phyloP scores from a whole-genome alignment of 2,888 invertebrate species.

The Carpatolechia fugitivella region DNA sequence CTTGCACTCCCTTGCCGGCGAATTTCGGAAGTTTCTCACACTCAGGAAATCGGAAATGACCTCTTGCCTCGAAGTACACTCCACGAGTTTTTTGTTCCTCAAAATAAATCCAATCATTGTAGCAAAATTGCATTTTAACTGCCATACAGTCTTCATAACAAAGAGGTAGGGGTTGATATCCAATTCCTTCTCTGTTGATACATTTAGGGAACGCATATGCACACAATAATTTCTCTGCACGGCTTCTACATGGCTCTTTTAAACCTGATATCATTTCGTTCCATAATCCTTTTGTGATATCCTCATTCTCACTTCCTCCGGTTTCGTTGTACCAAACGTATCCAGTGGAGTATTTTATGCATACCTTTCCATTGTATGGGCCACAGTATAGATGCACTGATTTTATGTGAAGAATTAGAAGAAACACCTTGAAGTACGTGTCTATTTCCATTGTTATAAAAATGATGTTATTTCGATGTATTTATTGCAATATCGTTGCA shows the following conservation, averaged over 20 bases:
- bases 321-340: slow-evolving; percentile 89
- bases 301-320: slow-evolving; percentile 89
- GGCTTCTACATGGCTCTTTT: slow-evolving; percentile 89
- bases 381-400: slow-evolving; percentile 87
- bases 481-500: slow-evolving; percentile 52
- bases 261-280: slow-evolving; percentile 90
- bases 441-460: slow-evolving; percentile 56
- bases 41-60: slow-evolving; percentile 92
- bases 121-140: slow-evolving; percentile 93
- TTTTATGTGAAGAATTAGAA: slow-evolving; percentile 61
- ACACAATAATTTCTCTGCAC: slow-evolving; percentile 94
- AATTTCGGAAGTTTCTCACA: slow-evolving; percentile 89
- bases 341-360: slow-evolving; percentile 83
- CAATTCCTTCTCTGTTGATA: slow-evolving; percentile 82
- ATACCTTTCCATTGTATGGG: slow-evolving; percentile 91
- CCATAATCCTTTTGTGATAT: slow-evolving; percentile 90
- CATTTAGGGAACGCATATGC: slow-evolving; percentile 96
- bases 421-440: slow-evolving; percentile 49
- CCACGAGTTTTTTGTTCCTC: slow-evolving; percentile 91
- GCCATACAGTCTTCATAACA: slow-evolving; percentile 97
- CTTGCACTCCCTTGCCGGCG: slow-evolving; percentile 80
- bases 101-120: slow-evolving; percentile 94
- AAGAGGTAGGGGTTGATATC: slow-evolving; percentile 84
- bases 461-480: slow-evolving; percentile 49
- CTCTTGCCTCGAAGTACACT: slow-evolving; percentile 88